Evolutionary conservation across 2,797 vertebrate species (phyloP), one percentile per base, ranked within the genome.

Genomic region (Stomatorhinus walkeri): DNA sequence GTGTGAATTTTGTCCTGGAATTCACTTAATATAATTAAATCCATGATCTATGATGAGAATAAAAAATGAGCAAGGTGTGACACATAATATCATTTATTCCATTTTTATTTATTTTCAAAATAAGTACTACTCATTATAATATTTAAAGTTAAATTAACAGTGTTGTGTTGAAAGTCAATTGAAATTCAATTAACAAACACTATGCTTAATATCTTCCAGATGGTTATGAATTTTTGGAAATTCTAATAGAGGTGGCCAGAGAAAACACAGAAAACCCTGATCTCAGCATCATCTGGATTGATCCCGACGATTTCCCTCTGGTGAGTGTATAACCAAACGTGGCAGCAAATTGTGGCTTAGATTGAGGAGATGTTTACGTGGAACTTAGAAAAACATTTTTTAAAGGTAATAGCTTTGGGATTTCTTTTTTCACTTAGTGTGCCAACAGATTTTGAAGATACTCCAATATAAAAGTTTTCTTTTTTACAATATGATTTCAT

Each of bases 241-340:
- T 96, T 88, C 94, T 98, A 92, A 98, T 98, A 94, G 94, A 97
- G 28, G 97, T 98, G 88, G 97, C 98, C 4, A 96, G 94, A 3
- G 97, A 97, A 43, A 98, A 98, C 92, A 98, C 96, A 0, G 95
- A 98, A 1, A 97, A 98, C 92, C 97, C 97, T 0, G 95, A 98
- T 56, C 96, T 98, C 32, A 98, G 97, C 94, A 97, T 98, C 92
- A 96, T 98, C 94, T 98, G 97, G 97, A 97, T 98, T 0, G 97
- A 98, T 93, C 98, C 98, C 0, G 97, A 98, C 72, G 95, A 97
- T 40, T 98, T 98, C 93, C 97, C 97, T 0, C 92, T 98, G 97
- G 97, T 98, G 94, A 92, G 92, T 85, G n/a, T 52, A 51, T 51
- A 49, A 28, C 22, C 43, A 48, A 48, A 51, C 28, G 43, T 22